Evolutionary conservation across 2,888 invertebrate species (phyloP).

Genomic region (Troilus luridus): DNA sequence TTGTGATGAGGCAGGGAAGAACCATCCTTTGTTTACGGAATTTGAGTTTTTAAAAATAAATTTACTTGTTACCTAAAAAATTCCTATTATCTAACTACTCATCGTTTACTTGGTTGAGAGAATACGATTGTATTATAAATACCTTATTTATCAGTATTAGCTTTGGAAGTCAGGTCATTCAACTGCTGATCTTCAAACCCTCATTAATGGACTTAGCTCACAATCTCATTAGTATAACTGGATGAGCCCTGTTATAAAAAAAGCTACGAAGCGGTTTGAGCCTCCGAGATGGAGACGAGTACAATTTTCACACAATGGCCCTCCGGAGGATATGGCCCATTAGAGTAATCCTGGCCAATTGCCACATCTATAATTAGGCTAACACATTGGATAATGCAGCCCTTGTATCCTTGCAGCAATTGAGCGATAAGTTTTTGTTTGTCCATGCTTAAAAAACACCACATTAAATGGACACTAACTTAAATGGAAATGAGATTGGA

Average conservation of each 20-base stretch:
- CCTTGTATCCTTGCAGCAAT: neutral
- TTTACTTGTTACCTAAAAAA: no score
- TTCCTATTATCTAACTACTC: no score
- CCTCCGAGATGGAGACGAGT: slow-evolving; percentile 29
- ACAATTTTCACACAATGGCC: slow-evolving; percentile 52
- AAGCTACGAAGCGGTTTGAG: neutral
- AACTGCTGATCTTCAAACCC: neutral
- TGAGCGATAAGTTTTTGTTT: neutral
- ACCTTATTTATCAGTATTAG: no score
- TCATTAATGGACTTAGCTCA: neutral
- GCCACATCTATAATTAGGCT: slow-evolving; percentile 47
- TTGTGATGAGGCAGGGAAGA: no score
- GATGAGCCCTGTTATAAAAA: neutral
- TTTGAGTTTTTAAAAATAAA: no score
- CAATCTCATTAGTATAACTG: neutral
- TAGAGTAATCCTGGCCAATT: slow-evolving; percentile 50
- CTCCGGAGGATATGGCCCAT: slow-evolving; percentile 28
- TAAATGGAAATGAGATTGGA: neutral
- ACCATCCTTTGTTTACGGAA: no score
- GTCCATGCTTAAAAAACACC: neutral
- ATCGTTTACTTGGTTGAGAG: no score
- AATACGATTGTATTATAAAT: no score
- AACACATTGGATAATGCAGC: slow-evolving; percentile 11
- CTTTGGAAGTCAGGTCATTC: neutral
- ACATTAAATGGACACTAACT: neutral